phyloP scores from a whole-genome alignment of 2,797 vertebrate species.

The Hoplostethus atlanticus region DNA sequence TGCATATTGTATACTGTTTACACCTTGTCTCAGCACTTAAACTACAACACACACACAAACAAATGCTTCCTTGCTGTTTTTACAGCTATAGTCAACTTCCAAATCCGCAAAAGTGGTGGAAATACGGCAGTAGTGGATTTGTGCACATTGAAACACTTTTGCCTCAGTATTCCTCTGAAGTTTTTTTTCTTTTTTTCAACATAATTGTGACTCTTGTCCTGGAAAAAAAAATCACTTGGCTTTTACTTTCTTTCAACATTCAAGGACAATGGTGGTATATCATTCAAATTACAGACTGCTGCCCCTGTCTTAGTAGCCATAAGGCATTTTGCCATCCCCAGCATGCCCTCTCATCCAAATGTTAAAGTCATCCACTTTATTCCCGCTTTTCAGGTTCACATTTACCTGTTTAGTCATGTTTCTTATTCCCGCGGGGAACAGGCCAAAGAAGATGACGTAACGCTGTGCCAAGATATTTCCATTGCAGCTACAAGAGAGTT shows the following conservation, averaged over 20 bases:
- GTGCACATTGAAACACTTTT: conserved; percentile 10
- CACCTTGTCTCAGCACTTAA: conserved; percentile 6
- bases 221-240: conserved; percentile 30
- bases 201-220: conserved; percentile 25
- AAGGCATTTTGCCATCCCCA: neutral
- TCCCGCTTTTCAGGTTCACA: too few species aligned
- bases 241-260: conserved; percentile 59
- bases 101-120: conserved; percentile 14
- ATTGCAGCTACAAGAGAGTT: too few species aligned
- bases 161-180: conserved; percentile 12
- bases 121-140: conserved; percentile 3
- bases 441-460: too few species aligned
- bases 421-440: too few species aligned
- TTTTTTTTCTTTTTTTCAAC: conserved; percentile 34
- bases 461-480: too few species aligned
- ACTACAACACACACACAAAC: neutral
- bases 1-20: conserved; percentile 13
- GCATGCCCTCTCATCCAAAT: conserved; percentile 72
- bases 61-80: neutral
- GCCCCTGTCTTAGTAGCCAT: conserved; percentile 50
- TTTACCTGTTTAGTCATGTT: too few species aligned
- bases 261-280: conserved; percentile 67
- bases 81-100: neutral
- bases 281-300: conserved; percentile 78
- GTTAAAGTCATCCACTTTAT: conserved; percentile 60